phyloP scores from a whole-genome alignment of 2,113 vertebrate genomes.

The Chloroceryle aenea region DNA sequence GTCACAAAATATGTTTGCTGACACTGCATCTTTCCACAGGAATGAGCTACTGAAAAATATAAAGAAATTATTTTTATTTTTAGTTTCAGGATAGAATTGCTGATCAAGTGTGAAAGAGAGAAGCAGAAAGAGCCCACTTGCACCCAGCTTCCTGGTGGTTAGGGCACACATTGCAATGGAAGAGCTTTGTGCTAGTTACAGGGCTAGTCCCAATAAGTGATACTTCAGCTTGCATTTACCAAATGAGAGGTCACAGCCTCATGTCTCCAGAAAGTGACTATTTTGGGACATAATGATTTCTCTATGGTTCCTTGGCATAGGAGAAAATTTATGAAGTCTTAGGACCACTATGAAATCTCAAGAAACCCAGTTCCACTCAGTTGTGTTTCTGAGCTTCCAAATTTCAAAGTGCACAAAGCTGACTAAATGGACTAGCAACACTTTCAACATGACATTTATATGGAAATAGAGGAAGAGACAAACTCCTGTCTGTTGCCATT shows the following conservation, averaged over 20 bases:
- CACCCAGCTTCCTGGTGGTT: background rate
- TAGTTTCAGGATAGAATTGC: background rate
- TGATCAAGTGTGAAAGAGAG: background rate
- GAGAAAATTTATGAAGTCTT: background rate
- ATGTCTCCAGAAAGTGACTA: background rate
- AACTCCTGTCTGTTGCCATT: background rate
- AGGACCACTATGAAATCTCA: background rate
- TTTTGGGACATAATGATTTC: background rate
- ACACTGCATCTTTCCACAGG: background rate
- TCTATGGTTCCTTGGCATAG: background rate
- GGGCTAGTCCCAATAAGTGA: background rate
- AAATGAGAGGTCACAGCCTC: background rate
- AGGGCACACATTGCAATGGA: background rate
- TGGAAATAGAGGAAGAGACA: background rate
- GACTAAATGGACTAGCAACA: background rate
- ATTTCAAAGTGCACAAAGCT: background rate
- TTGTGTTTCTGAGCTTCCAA: background rate
- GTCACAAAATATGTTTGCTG: background rate
- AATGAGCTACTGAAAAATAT: background rate
- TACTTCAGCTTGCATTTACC: background rate
- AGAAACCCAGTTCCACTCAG: background rate
- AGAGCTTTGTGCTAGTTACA: background rate
- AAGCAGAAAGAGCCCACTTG: background rate
- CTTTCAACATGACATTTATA: background rate
- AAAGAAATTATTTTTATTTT: background rate